Base-by-base conservation (phyloP, 2,888 invertebrate species). In the Andrena bucephala region DNA sequence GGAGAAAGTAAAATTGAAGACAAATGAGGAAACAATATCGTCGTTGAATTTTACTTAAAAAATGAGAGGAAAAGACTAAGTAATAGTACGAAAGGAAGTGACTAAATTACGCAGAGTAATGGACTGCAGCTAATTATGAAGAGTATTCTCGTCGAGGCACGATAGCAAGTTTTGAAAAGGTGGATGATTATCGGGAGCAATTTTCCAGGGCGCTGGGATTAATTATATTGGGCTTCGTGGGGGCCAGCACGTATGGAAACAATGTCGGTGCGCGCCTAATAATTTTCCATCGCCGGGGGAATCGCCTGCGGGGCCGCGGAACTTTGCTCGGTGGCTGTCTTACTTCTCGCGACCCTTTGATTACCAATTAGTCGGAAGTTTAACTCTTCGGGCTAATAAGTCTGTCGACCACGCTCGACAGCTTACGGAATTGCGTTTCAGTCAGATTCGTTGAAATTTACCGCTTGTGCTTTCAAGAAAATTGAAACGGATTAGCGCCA, bases 331-430 rank as follows among this genome's bases (percentile, higher is more conserved):
- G n/a, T 8, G 62, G 63, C 52, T 74, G 72, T 60, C 72, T 76
- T 60, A 54, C 31, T 60, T 71, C 24, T 50, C 48, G 33, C 73
- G 66, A 59, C 57, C 68, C 73, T 77, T 77, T 81, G 81, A 83
- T 77, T 81, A 81, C 66, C 73, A 81, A 77, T 83, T 81, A 77
- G 66, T 31, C 60, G 54, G 48, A 70, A 80, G 76, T 80, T 70
- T 60, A 69, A 80, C 60, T 60, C 70, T 63, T 52, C 65, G 33
- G 16, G 36, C 20, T 76, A 76, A 70, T 60, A 69, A 76, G 65
- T 76, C 68, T 69, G 65, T 70, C 63, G 24, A 13, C 52, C 29
- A n/a, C 2, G 16, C 29, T 33, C 57, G 65, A 31, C 69, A 33
- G 65, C 7, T 52, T 24, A 33, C 20, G 57, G 65, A 52, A 66